Percentiles rank a stretch among this genome's conserved stretches.
Evolutionary conservation across 2,113 vertebrate species (phyloP).

Genomic region (Archocentrus centrarchus): DNA sequence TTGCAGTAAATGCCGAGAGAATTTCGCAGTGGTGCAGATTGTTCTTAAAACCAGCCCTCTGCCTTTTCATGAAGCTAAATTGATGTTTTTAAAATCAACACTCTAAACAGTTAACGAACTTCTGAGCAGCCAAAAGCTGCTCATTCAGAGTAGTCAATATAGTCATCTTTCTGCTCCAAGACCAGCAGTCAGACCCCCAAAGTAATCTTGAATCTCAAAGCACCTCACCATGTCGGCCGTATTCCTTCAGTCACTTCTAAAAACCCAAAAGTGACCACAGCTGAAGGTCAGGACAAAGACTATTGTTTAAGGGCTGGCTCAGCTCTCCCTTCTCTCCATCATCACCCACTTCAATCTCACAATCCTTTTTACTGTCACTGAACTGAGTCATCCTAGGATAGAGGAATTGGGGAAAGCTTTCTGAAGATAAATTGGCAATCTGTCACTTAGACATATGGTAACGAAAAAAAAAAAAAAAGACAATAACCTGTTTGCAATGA

Average conservation of each 20-base stretch:
- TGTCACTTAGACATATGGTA: background rate
- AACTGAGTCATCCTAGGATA: background rate
- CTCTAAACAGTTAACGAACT: background rate
- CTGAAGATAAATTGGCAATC: background rate
- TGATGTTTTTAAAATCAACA: conserved; percentile 5
- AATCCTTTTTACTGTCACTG: conserved; percentile 16
- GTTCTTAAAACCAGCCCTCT: background rate
- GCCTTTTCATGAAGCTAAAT: background rate
- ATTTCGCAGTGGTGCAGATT: background rate
- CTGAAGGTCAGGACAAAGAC: conserved; percentile 35
- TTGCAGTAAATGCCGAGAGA: background rate
- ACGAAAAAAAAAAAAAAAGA: background rate
- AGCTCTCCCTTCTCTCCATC: conserved; percentile 16
- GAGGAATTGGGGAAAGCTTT: background rate
- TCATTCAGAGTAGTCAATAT: background rate
- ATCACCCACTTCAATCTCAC: conserved; percentile 18
- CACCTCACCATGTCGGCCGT: conserved; percentile 1
- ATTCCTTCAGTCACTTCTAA: background rate
- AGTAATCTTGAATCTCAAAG: conserved; percentile 11
- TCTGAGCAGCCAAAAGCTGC: background rate
- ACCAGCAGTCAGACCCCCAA: conserved; percentile 9
- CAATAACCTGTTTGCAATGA: background rate
- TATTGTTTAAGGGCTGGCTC: conserved; percentile 14
- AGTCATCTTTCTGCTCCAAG: background rate
- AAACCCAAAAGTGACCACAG: background rate